Base-by-base conservation (phyloP, 2,888 invertebrate genomes). In the Drosophila fulvimacula region DNA sequence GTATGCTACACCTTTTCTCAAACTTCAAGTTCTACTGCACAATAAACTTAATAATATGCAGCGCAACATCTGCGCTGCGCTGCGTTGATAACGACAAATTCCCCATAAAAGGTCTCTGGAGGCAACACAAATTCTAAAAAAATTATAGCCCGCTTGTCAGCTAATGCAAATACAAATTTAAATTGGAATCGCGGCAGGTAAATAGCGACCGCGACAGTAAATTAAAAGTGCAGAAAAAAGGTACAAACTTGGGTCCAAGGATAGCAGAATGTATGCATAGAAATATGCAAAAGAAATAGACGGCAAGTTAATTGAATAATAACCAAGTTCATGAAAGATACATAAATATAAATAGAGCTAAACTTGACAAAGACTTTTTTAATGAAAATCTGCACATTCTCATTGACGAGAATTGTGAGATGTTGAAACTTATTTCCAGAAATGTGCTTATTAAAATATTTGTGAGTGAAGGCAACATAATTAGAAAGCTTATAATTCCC, bases 91-190 rank as follows among this genome's bases (percentile, higher is more conserved):
- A 53, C 42, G 24, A 7, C 11, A 58, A 65, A 13, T 21, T 3
- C 17, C 9, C 15, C 9, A 5, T 21, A 24, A 38, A 38, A 21
- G 42, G 65, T 19, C 7, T 10, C 34, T 19, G n/a, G 1, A 30
- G 17, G 11, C 7, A 42, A 17, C 38, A 19, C 24, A 27, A 57
- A 44, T 5, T 34, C 13, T 19, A 10, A 17, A 46, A 24, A n/a
- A 27, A 69, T 57, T 46, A 24, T 41, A 30, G 34, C 10, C 42
- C 5, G 42, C 13, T n/a, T 38, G 19, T 17, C 6, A 34, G 24
- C 53, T 65, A 75, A 75, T 41, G 60, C 65, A 62, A 67, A 72
- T 48, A 49, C 42, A 59, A 72, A 72, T 76, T 30, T 51, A 46
- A 73, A 75, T 63, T 68, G 57, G 51, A 73, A 78, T 60, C 63